Base-by-base conservation (phyloP, 2,888 invertebrate species). In the Gisinianus flammeolus region DNA sequence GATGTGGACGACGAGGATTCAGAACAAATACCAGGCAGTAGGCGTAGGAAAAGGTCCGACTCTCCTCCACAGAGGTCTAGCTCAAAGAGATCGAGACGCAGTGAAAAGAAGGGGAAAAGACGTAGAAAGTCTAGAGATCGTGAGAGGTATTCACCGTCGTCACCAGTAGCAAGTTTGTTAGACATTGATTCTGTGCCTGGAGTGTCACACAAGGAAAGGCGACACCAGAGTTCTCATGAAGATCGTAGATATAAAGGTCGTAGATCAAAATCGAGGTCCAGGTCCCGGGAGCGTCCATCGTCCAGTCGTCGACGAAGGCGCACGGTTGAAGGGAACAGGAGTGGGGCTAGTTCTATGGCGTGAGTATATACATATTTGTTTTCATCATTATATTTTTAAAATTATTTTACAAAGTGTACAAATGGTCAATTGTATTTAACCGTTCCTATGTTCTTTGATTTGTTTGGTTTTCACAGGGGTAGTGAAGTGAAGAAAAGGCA, bases 261-360 rank as follows among this genome's bases (percentile, higher is more conserved):
- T 24, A n/a, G 22, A 58, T 58, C 58, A 19, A 58, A 22, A n/a
- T 58, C 58, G 1, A 12, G 58, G 16, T 58, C 58, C n/a, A 24
- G 22, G 22, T 58, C 58, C 1, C 8, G 22, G 16, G 0, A n/a
- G 22, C 22, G 8, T 8, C 22, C n/a, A 10, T 58, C 58, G 22
- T 24, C 22, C 8, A 58, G 24, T n/a, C 58, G 24, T 10, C 16
- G 56, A 56, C 24, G n/a, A 24, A 12, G 58, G 1, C 58, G 22
- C 22, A 58, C 44, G 19, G 16, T 12, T 2, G 44, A 44, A 16
- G 19, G 44, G 12, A 44, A 19, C 12, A 19, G 44, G 6, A 44
- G 58, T 58, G 58, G 58, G 10, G 2, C 58, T 58, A 58, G 58
- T 58, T 58, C 58, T 58, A 24, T 58, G n/a, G 22, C 22, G 58